A percentile compares a stretch with the other conserved stretches of the same genome.
These are phyloP conservation scores for Microctenopoma steveboyesi DNA, from an alignment of 2,797 vertebrate species.

Conservation along the genomic window DNA sequence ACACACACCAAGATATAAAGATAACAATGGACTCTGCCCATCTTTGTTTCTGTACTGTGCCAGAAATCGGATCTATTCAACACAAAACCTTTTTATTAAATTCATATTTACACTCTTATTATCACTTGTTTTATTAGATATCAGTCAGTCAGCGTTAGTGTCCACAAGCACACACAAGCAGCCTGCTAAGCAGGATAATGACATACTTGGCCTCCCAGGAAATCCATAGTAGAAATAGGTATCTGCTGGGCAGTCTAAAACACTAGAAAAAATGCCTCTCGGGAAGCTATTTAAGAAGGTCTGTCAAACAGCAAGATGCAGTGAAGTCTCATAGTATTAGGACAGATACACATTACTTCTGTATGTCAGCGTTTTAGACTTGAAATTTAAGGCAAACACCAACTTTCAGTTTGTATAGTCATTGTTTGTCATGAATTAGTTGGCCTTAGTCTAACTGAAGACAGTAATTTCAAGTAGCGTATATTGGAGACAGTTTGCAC, in stretches of 20 bases:
- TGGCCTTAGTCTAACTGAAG: background rate
- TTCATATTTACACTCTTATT: background rate
- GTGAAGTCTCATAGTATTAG: background rate
- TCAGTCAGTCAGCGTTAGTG: background rate
- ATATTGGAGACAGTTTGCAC: background rate
- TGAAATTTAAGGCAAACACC: background rate
- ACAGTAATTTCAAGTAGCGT: background rate
- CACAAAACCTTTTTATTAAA: background rate
- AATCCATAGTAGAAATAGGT: slow-evolving; percentile 11
- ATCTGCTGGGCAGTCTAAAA: slow-evolving; percentile 10
- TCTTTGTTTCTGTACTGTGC: background rate
- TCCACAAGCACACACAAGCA: background rate
- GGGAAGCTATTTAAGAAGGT: slow-evolving; percentile 18
- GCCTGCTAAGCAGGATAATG: background rate
- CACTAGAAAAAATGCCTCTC: slow-evolving; percentile 10
- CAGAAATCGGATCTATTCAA: background rate
- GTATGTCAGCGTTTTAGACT: background rate
- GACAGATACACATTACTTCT: background rate
- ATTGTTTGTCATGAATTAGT: background rate
- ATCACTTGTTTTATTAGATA: background rate
- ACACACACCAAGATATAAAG: background rate
- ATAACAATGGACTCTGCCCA: background rate
- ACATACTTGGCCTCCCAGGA: slow-evolving; percentile 11
- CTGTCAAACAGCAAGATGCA: background rate
- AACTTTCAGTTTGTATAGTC: background rate